Evolutionary conservation across 2,888 invertebrate species (phyloP).

Genomic region (Amblyteles armatorius): DNA sequence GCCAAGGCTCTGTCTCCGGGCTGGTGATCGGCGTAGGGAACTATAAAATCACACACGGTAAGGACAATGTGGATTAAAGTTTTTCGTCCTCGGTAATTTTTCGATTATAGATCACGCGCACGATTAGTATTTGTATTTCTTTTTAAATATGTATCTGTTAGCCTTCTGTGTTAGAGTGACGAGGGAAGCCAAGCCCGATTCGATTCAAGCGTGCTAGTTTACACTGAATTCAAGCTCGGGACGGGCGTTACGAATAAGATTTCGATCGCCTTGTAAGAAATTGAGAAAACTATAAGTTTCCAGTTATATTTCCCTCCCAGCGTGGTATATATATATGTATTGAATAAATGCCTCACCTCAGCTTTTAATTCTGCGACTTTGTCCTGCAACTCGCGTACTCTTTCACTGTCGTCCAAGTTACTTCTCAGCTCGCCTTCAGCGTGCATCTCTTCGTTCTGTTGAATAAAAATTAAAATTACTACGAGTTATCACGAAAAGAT

Average conservation of each 20-base stretch:
- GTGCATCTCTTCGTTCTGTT: constrained; percentile 96
- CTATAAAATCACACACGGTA: constrained; percentile 87
- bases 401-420: constrained; percentile 93
- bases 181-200: constrained; percentile 15
- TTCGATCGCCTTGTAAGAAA: neutral
- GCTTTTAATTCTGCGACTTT: constrained; percentile 96
- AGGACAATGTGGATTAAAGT: constrained; percentile 30
- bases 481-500: neutral
- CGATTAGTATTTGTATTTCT: neutral
- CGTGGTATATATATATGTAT: constrained; percentile 5
- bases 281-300: constrained; percentile 5
- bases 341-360: constrained; percentile 89
- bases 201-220: constrained; percentile 20
- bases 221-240: constrained; percentile 17
- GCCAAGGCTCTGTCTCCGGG: constrained; percentile 96
- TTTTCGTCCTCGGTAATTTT: neutral
- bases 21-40: constrained; percentile 95
- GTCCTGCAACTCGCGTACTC: constrained; percentile 95
- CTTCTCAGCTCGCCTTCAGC: constrained; percentile 96
- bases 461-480: constrained; percentile 63
- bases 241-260: neutral
- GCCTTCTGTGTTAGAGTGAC: neutral
- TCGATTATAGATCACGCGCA: neutral
- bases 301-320: neutral
- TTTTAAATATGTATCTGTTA: neutral